phyloP scores from a whole-genome alignment of 2,797 vertebrate genomes.

The Amblyopsis hoosieri region DNA sequence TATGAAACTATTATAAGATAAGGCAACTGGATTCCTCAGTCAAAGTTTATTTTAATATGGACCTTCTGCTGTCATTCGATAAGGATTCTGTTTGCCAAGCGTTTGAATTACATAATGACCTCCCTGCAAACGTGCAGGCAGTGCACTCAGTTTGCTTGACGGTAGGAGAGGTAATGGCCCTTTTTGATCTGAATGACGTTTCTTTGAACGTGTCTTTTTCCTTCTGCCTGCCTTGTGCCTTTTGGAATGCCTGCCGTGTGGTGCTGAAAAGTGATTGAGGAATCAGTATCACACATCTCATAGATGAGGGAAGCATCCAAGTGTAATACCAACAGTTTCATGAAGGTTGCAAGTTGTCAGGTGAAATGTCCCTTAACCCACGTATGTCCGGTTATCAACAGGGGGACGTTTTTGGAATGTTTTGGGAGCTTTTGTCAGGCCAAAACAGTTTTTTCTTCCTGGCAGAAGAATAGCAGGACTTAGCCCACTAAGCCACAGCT shows the following conservation, averaged over 20 bases:
- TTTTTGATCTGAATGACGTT: too few species aligned
- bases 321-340: neutral
- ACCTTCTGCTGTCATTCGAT: neutral
- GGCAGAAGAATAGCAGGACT: neutral
- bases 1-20: conserved; percentile 2
- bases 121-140: too few species aligned
- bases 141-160: neutral
- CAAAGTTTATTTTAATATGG: neutral
- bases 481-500: conserved; percentile 10
- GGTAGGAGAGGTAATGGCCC: neutral
- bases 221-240: too few species aligned
- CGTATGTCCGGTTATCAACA: conserved; percentile 15
- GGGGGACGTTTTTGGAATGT: neutral
- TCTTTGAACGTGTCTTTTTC: neutral
- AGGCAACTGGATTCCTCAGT: conserved; percentile 1
- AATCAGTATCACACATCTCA: too few species aligned
- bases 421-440: neutral
- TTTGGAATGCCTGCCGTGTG: too few species aligned
- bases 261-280: too few species aligned
- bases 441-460: conserved; percentile 24
- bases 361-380: conserved; percentile 21
- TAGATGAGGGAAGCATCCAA: neutral
- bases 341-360: conserved; percentile 18
- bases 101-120: too few species aligned
- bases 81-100: neutral